Conservation (phyloP, 1,140 invertebrate genomes). For the Pseudomyrmex concolor region DNA sequence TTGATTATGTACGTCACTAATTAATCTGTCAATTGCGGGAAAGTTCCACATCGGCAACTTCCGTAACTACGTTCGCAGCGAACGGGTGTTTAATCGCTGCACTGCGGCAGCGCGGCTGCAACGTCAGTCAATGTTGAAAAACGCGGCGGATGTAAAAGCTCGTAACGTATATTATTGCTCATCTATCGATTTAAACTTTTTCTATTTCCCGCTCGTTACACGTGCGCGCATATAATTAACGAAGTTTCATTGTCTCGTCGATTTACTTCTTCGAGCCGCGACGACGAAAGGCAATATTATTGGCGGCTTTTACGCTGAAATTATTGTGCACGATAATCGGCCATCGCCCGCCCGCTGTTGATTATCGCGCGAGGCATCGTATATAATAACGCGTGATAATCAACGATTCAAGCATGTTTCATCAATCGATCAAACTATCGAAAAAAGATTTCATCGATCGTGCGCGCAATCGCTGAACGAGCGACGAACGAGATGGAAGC, state of each 20-base stretch:
- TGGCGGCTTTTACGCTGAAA: not conserved
- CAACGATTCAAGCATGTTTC: constrained; percentile 22
- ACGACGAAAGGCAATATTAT: not conserved
- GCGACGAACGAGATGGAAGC: not conserved
- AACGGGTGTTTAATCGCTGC: constrained; percentile 27
- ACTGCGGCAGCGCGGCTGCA: not conserved
- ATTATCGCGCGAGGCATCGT: constrained; percentile 6
- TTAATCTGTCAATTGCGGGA: constrained; percentile 53
- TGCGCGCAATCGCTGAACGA: not conserved
- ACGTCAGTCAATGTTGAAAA: not conserved
- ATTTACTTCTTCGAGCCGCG: not conserved
- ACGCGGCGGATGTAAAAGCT: not conserved
- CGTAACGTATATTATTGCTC: not conserved
- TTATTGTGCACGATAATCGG: not conserved
- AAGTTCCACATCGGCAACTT: constrained; percentile 46
- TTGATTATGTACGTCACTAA: constrained; percentile 50
- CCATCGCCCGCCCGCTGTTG: not conserved
- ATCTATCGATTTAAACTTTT: not conserved
- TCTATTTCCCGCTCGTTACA: not conserved
- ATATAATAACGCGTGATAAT: constrained; percentile 9
- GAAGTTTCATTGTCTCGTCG: not conserved
- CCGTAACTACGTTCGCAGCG: constrained; percentile 45
- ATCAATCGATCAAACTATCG: not conserved
- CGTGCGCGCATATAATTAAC: not conserved
- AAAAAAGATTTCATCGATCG: constrained; percentile 22